Conservation (phyloP, 1,140 invertebrate genomes). For the Drosophila simulans region DNA sequence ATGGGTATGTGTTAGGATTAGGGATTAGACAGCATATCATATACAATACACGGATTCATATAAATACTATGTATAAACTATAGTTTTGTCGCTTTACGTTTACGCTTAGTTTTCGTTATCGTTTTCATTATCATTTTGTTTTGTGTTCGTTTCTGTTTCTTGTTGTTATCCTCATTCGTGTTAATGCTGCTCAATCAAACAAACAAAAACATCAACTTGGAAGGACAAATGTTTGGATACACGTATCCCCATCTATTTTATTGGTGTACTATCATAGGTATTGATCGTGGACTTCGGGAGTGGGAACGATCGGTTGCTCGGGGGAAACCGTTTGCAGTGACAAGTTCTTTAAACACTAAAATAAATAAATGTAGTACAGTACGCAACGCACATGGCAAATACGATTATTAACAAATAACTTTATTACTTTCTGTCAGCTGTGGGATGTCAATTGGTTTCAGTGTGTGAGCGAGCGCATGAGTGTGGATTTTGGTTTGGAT, state of each 20-base stretch:
- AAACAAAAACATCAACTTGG: constrained; percentile 80
- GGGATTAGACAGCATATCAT: constrained; percentile 80
- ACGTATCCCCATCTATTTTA: constrained; percentile 10
- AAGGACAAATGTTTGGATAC: constrained; percentile 55
- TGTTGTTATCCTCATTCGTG: constrained; percentile 1
- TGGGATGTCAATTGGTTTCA: constrained; percentile 30
- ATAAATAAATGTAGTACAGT: constrained; percentile 69
- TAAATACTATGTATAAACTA: constrained; percentile 80
- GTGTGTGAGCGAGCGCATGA: constrained; percentile 20
- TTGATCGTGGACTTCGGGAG: constrained; percentile 10
- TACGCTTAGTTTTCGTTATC: constrained; percentile 34
- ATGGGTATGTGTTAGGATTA: constrained; percentile 73
- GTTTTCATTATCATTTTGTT: constrained; percentile 3
- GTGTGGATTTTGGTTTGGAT: constrained; percentile 6
- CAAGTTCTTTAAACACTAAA: constrained; percentile 52
- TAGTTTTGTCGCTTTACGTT: constrained; percentile 49
- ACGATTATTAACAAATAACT: constrained; percentile 78
- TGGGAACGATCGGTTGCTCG: constrained; percentile 21
- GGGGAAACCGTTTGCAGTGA: constrained; percentile 63
- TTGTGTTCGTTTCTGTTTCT: constrained; percentile 15
- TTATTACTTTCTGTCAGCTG: constrained; percentile 46
- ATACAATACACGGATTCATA: constrained; percentile 77
- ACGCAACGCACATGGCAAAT: constrained; percentile 72
- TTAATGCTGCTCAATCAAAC: constrained; percentile 53
- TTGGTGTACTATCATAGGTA: constrained; percentile 7